A percentile compares a stretch with the other conserved stretches of the same genome.
These are phyloP conservation scores for Sebastiscus tertius DNA, from an alignment of 2,797 vertebrate genomes.

Conservation along the genomic window DNA sequence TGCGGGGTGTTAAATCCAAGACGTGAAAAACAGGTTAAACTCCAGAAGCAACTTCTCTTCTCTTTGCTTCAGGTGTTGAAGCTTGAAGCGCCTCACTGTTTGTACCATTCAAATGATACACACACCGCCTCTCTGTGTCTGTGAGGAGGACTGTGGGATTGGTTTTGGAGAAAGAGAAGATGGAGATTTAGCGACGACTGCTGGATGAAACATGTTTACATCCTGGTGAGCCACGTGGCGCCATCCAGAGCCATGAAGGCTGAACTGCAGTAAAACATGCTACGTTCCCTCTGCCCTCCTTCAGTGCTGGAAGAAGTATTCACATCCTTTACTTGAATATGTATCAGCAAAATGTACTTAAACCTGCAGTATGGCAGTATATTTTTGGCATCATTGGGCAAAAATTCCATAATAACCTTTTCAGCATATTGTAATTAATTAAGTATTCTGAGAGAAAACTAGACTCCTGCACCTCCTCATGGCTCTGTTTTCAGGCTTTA, in stretches of 20 bases:
- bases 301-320: too few species aligned
- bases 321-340: too few species aligned
- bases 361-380: too few species aligned
- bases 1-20: constrained; percentile 25
- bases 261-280: background rate
- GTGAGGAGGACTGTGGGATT: constrained; percentile 78
- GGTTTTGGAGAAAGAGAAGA: constrained; percentile 38
- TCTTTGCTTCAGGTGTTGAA: too few species aligned
- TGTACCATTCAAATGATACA: constrained; percentile 82
- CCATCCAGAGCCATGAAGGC: background rate
- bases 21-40: constrained; percentile 33
- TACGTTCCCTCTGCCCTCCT: too few species aligned
- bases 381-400: fast-evolving
- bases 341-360: too few species aligned
- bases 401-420: too few species aligned
- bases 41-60: constrained; percentile 1
- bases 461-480: too few species aligned
- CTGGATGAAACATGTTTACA: background rate
- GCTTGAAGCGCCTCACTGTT: background rate
- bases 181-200: constrained; percentile 64
- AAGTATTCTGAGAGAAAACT: too few species aligned
- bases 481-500: too few species aligned
- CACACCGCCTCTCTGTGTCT: constrained; percentile 50
- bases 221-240: background rate
- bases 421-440: too few species aligned